These are phyloP conservation scores for Maylandia zebra DNA, from an alignment of 2,113 vertebrate genomes.

Conservation along the genomic window DNA sequence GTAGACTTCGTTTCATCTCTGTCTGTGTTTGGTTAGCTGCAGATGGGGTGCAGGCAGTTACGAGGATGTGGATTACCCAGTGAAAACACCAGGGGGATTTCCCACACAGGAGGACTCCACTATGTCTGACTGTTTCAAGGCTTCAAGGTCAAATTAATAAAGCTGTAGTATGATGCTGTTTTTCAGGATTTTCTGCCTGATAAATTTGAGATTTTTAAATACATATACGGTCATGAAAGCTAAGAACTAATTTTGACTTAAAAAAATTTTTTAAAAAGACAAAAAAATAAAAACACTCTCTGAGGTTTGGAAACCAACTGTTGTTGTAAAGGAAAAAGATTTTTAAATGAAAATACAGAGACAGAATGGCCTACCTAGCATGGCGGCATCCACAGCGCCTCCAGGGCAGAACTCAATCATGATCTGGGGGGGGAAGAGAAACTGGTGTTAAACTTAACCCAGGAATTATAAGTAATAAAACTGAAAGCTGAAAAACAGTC, in stretches of 20 bases:
- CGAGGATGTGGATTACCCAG: conserved; percentile 44
- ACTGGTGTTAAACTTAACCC: not conserved
- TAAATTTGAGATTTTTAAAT: not conserved
- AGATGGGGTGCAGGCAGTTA: conserved; percentile 8
- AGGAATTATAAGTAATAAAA: not conserved
- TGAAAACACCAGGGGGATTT: conserved; percentile 52
- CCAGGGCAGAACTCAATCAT: conserved; percentile 97
- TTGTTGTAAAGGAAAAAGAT: not conserved
- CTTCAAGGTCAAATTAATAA: not conserved
- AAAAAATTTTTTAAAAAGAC: rapidly evolving
- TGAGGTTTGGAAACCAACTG: not conserved
- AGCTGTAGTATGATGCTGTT: not conserved
- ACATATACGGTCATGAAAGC: not conserved
- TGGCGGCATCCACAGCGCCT: conserved; percentile 84
- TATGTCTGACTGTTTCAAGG: not conserved
- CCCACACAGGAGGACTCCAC: conserved; percentile 35
- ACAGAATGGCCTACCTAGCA: conserved; percentile 73
- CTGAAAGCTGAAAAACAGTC: not conserved
- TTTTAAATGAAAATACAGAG: not conserved
- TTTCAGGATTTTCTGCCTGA: not conserved
- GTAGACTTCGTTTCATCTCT: conserved; percentile 16
- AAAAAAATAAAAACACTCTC: not conserved
- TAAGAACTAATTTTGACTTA: not conserved
- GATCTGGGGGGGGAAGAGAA: conserved; percentile 72
- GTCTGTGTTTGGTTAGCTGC: conserved; percentile 58